A percentile compares a stretch with the other conserved stretches of the same genome.
phyloP scores from a whole-genome alignment of 2,113 vertebrate species.

The Mormyrus lacerda region DNA sequence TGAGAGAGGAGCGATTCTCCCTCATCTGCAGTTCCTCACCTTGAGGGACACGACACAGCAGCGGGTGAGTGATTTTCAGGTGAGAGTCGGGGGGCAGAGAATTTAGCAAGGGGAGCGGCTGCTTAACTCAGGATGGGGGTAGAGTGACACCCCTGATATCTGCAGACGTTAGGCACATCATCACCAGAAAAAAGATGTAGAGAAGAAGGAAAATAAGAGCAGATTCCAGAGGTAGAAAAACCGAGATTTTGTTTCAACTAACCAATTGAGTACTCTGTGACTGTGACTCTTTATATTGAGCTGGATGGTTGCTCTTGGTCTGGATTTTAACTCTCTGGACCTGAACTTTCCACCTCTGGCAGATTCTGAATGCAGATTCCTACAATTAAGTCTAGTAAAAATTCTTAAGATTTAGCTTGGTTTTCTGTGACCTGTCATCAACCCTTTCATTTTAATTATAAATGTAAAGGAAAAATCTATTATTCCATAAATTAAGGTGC shows the following conservation, averaged over 20 bases:
- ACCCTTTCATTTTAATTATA: not conserved
- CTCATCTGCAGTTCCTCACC: not conserved
- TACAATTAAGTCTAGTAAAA: not conserved
- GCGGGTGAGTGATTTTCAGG: not conserved
- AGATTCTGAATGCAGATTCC: not conserved
- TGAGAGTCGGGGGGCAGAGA: not conserved
- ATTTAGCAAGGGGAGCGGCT: not conserved
- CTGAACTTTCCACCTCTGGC: not conserved
- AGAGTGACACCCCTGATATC: not conserved
- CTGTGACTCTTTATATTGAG: not conserved
- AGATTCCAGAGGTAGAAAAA: not conserved
- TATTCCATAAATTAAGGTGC: not conserved
- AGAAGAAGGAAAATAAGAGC: not conserved
- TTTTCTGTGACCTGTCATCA: not conserved
- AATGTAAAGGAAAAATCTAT: not conserved
- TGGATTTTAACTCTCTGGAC: not conserved
- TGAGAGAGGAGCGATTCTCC: not conserved
- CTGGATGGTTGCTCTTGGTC: not conserved
- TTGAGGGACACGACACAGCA: not conserved
- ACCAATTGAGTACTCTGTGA: not conserved
- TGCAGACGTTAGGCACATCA: not conserved
- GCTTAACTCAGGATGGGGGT: not conserved
- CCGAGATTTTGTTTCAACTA: not conserved
- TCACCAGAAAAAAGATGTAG: not conserved
- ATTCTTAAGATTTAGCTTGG: not conserved